Base-by-base conservation (phyloP, 2,888 invertebrate species). In the Halocaridina rubra region DNA sequence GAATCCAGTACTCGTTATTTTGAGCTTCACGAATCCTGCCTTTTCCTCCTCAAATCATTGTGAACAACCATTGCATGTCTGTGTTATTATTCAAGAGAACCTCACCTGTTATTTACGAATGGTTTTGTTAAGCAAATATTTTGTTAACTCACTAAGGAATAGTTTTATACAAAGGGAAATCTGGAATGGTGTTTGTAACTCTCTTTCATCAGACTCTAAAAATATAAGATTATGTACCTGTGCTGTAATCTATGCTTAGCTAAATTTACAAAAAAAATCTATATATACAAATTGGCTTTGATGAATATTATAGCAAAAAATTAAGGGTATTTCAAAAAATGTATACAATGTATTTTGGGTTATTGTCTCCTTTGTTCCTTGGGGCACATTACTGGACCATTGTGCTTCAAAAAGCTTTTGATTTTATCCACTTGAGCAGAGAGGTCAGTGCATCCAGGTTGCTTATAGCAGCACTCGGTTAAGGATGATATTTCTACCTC, bases 31-130 rank as follows among this genome's bases (percentile, higher is more conserved):
- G 53, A 53, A 53, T 53, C 53, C 53, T 53, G 53, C 77, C 46
- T 64, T 69, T 46, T 32, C 67, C 79, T 69, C 46, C 29, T 61
- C 39, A 53, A 72, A 24, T 77, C 59, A 77, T 78, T 72, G 82
- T 82, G 82, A 69, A 82, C 78, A 69, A 69, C 78, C 77, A 77
- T 82, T 82, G 81, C 74, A 82, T 82, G 82, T 82, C 82, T 82
- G 77, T 77, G 78, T 78, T 71, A 78, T 69, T 77, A 77, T 77
- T 72, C 59, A 77, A 82, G 82, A 82, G 82, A 82, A 82, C 82
- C 82, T 82, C 82, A 82, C 82, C 82, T 82, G 82, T 82, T 81
- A 81, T 69, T 53, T 16, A n/a, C 19, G 19, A 2, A 53, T n/a
- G 53, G 53, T 53, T 53, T 53, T 53, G 53, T 53, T 53, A n/a